Evolutionary conservation across 2,797 vertebrate species (phyloP), one percentile per base, ranked within the genome.

Genomic region (Moxostoma hubbsi): DNA sequence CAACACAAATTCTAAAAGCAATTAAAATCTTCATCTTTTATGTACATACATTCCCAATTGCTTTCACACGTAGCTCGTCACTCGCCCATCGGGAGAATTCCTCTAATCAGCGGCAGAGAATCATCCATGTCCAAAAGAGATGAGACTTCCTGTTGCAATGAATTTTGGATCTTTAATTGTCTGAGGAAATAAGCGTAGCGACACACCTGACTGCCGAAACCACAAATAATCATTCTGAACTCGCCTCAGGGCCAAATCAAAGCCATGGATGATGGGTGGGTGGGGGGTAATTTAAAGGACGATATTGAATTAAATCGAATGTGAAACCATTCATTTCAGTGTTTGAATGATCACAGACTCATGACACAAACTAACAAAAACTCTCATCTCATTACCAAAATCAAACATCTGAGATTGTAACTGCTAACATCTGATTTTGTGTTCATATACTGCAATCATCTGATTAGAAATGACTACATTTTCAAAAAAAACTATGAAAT

Each of bases 91-190:
- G 75, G 70, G 12, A 75, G 10, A 80, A 18, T 75, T 64, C 16
- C 18, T 65, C 68, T 80, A 62, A 84, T 80, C 73, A 73, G 47
- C 36, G 24, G 51, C n/a, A 62, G 59, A 68, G 69, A 69, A 59
- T 51, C 68, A 63, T 50, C 54, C 70, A 59, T 58, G 78, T 77
- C 69, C 77, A 68, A 18, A 47, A 11, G 24, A 73, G 69, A 80
- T 58, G 82, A 80, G 69, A 69, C 79, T 81, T 85, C 81, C 84
- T 81, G 84, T 79, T 79, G 72, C 81, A 81, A 85, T 85, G 82
- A 80, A 83, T 79, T 83, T 77, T 81, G 81, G 81, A 85, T 83
- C 73, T 78, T 81, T 70, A 85, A 85, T 73, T 81, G 81, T 85
- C 81, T 81, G 79, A 85, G 81, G 84, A 83, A 85, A 83, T 85